Evolutionary conservation across 2,888 invertebrate genomes (phyloP), one percentile per base, ranked within the genome.

Genomic region (Patella depressa): DNA sequence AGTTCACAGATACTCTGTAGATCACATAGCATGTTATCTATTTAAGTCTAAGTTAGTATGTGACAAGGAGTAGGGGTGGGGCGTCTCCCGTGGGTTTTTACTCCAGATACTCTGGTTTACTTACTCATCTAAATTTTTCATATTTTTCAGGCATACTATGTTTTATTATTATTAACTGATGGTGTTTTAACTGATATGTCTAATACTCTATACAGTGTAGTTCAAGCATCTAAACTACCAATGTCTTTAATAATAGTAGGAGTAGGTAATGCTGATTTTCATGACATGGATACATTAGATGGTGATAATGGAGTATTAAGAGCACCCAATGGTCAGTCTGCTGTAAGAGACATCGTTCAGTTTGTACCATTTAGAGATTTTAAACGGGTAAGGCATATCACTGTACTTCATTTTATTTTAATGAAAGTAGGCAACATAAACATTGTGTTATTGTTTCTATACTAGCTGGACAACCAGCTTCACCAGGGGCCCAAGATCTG

Each of bases 171-270:
- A 76, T 80, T 91, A 74, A 91, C 91, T 1, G 91, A 91, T 82
- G 91, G 91, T 19, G 90, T 87, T 3, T 86, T 91, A 55, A 87
- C 89, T 76, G 91, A 91, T 82, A 89, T 91, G 87, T 83, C 85
- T 34, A 82, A 88, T 19, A 90, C 91, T 0, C 82, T 84, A 65
- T 75, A 84, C n/a, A 90, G 91, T 57, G 89, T 91, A 53, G 89
- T 91, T 5, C 77, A 88, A 71, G 89, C 90, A 17, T 90, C 91
- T 17, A 76, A 82, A 34, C 86, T 91, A 12, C 91, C 91, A 34
- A 89, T 91, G 90, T 91, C 91, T 11, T 80, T 91, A 74, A 91
- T 91, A 80, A 91, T 91, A 55, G 88, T 91, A 2, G 91, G 91
- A 15, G 90, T 91, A 3, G 91, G 91, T 0, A 75, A 81, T 14